phyloP scores from a whole-genome alignment of 2,888 invertebrate genomes.

The Ophion ventricosus region DNA sequence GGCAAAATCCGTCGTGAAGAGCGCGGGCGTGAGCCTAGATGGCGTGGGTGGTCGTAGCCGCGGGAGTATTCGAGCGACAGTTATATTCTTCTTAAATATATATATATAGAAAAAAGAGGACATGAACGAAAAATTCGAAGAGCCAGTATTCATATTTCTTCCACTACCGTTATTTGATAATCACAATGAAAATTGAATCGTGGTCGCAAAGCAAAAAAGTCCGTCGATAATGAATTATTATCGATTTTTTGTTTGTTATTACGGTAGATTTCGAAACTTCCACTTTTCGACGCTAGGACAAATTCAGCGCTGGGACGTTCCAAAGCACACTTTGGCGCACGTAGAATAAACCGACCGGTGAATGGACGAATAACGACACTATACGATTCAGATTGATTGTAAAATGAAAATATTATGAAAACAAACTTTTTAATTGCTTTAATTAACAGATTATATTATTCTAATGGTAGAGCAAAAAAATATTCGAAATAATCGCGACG shows the following conservation, averaged over 20 bases:
- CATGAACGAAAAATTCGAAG: background rate
- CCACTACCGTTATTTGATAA: background rate
- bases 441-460: no score
- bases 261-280: background rate
- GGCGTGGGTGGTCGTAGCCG: background rate
- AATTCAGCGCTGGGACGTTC: background rate
- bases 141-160: background rate
- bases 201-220: no score
- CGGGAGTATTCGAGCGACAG: background rate
- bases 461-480: no score
- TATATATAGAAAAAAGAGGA: no score
- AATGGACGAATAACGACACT: no score
- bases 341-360: no score
- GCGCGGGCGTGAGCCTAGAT: background rate
- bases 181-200: background rate
- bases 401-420: no score
- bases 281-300: background rate
- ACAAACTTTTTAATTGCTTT: no score
- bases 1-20: conserved; percentile 1
- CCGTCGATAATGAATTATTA: no score
- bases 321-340: background rate
- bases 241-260: background rate
- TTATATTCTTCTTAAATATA: no score
- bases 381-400: no score
- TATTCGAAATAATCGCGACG: no score